phyloP scores from a whole-genome alignment of 1,140 invertebrate genomes.

The Drosophila albomicans region DNA sequence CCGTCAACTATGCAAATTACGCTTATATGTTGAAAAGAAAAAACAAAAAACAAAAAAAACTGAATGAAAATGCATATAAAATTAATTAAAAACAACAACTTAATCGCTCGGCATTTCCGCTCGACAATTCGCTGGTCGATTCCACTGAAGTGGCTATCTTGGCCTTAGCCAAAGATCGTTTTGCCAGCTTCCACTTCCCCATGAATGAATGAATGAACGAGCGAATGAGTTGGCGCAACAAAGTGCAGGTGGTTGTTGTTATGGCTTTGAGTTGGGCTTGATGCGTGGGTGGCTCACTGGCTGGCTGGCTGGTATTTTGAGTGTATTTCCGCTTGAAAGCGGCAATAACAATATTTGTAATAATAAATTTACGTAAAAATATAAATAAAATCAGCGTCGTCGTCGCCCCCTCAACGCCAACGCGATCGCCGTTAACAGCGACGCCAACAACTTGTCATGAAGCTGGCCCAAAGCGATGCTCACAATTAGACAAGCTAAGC shows the following conservation, averaged over 20 bases:
- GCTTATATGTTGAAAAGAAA: slow-evolving; percentile 14
- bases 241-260: slow-evolving; percentile 71
- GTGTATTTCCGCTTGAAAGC: slow-evolving; percentile 81
- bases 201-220: slow-evolving; percentile 32
- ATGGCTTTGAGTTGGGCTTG: slow-evolving; percentile 43
- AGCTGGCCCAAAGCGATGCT: slow-evolving; percentile 68
- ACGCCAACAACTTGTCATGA: slow-evolving; percentile 50
- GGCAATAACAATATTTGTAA: slow-evolving; percentile 82
- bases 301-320: slow-evolving; percentile 56
- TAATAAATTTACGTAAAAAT: slow-evolving; percentile 82
- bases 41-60: slow-evolving; percentile 38
- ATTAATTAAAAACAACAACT: slow-evolving; percentile 69
- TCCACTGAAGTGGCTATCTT: slow-evolving; percentile 49
- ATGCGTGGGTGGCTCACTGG: slow-evolving; percentile 54
- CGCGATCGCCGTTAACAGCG: slow-evolving; percentile 53
- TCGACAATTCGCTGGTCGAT: slow-evolving; percentile 41
- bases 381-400: slow-evolving; percentile 77
- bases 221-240: slow-evolving; percentile 52
- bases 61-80: slow-evolving; percentile 51
- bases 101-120: slow-evolving; percentile 76
- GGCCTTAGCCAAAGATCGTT: slow-evolving; percentile 49
- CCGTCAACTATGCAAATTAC: slow-evolving; percentile 70
- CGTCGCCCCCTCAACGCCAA: slow-evolving; percentile 49
- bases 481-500: slow-evolving; percentile 68
- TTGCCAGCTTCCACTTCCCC: slow-evolving; percentile 69